These are phyloP conservation scores for Gryon sp. DNA, from an alignment of 1,140 invertebrate species.

Conservation along the genomic window DNA sequence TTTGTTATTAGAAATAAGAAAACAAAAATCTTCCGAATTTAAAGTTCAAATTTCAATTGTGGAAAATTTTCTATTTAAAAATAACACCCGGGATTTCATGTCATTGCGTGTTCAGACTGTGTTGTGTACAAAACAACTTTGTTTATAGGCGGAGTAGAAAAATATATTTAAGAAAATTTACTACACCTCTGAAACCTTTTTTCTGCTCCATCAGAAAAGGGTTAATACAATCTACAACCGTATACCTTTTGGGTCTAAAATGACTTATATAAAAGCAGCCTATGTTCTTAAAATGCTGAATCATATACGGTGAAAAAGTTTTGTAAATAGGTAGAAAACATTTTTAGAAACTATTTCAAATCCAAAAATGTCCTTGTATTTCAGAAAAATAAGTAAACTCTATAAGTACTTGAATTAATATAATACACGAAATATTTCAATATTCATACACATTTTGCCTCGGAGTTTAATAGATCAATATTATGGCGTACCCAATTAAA, in stretches of 20 bases:
- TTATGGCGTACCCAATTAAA: conserved; percentile 18
- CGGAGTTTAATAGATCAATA: neutral
- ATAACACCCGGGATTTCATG: too few relatives aligned
- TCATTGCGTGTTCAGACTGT: too few relatives aligned
- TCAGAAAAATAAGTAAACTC: too few relatives aligned
- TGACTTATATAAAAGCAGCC: neutral
- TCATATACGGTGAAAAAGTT: neutral
- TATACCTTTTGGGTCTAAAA: neutral
- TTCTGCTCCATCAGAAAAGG: neutral
- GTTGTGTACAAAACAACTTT: neutral
- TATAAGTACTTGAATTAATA: too few relatives aligned
- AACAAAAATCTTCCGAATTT: too few relatives aligned
- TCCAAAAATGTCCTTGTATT: too few relatives aligned
- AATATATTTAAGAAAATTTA: neutral
- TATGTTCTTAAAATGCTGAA: neutral
- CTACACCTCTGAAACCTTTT: neutral
- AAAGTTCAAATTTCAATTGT: too few relatives aligned
- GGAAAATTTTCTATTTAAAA: too few relatives aligned
- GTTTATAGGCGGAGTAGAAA: neutral
- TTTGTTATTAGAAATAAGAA: too few relatives aligned
- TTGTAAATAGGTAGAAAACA: neutral
- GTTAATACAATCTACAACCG: neutral
- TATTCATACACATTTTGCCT: neutral
- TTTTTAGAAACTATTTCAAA: neutral
- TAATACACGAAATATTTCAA: neutral